Evolutionary conservation across 2,113 vertebrate species (phyloP).

Genomic region (Ceuthmochares aereus): DNA sequence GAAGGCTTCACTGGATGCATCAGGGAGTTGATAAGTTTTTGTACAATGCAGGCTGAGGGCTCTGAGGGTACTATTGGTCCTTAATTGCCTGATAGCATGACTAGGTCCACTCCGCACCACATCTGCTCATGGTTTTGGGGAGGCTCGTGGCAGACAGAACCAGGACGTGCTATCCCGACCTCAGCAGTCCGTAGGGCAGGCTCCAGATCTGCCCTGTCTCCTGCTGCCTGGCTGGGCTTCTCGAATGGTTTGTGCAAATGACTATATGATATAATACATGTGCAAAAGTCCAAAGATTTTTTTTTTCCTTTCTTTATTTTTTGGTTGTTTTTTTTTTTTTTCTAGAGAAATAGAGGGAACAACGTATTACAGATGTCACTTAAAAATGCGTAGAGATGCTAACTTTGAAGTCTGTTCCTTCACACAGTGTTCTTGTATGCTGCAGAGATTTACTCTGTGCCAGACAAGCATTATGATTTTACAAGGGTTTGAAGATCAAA

Average conservation of each 20-base stretch:
- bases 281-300: neutral
- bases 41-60: neutral
- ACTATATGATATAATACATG: too few relatives aligned
- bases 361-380: neutral
- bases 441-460: neutral
- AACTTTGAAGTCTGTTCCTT: neutral
- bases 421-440: neutral
- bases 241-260: too few relatives aligned
- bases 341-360: neutral
- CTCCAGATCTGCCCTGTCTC: neutral
- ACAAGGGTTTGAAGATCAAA: neutral
- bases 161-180: neutral
- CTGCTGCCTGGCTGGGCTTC: neutral
- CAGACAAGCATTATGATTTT: neutral
- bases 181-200: too few relatives aligned
- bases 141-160: neutral
- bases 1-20: neutral
- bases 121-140: neutral
- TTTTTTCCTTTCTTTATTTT: neutral
- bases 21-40: neutral
- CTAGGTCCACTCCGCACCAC: neutral
- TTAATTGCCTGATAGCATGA: neutral
- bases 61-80: neutral
- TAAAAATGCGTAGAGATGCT: neutral
- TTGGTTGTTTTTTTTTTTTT: neutral